phyloP scores from a whole-genome alignment of 2,797 vertebrate genomes.

The Hozukius guyotensis region DNA sequence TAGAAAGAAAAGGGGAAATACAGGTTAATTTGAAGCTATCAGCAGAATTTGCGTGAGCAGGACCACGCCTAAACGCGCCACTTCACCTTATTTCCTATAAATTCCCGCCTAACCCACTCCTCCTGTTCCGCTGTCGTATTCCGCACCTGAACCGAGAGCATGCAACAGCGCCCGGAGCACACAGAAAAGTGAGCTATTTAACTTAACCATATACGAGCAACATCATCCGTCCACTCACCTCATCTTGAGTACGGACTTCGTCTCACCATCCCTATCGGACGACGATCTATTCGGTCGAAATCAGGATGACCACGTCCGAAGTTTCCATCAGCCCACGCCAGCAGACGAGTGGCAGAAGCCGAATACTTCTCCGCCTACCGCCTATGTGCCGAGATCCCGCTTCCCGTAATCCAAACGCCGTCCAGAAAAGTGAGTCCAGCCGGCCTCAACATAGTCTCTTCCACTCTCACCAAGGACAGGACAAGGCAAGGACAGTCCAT shows the following conservation, averaged over 20 bases:
- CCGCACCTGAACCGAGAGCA: background rate
- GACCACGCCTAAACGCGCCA: background rate
- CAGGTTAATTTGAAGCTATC: background rate
- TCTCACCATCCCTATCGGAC: background rate
- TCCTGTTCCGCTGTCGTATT: background rate
- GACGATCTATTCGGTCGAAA: background rate
- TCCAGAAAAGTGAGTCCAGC: background rate
- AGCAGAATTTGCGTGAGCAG: background rate
- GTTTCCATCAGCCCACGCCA: background rate
- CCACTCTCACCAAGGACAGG: background rate
- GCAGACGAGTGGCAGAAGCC: background rate
- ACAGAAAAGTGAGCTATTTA: no score
- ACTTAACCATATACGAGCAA: background rate
- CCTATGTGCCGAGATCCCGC: background rate
- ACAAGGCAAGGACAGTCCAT: background rate
- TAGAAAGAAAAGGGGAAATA: background rate
- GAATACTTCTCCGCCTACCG: background rate
- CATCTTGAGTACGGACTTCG: background rate
- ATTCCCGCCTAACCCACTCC: background rate
- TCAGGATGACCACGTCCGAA: background rate
- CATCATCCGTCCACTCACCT: background rate
- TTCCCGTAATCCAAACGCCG: background rate
- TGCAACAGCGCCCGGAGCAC: background rate
- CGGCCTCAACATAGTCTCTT: background rate
- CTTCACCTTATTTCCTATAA: background rate